Conservation (phyloP, 1,140 invertebrate genomes). For the Popillia japonica region DNA sequence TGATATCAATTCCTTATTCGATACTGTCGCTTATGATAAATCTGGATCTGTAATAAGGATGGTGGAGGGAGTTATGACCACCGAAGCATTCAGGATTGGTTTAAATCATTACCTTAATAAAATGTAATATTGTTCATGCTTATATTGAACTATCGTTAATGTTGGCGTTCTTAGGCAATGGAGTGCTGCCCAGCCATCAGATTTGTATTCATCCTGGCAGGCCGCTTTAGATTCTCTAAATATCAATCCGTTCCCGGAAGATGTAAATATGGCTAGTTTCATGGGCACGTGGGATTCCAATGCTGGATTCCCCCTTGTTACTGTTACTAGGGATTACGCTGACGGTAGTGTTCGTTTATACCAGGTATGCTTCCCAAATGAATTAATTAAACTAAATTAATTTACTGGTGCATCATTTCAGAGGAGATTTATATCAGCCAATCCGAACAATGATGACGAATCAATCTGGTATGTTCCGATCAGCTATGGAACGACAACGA, state of each 20-base stretch:
- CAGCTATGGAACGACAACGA: too few species aligned
- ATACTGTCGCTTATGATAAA: conserved; percentile 81
- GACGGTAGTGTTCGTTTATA: conserved; percentile 43
- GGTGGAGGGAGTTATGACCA: conserved; percentile 31
- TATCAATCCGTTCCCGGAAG: conserved; percentile 53
- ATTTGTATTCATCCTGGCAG: conserved; percentile 74
- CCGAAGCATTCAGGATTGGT: background rate
- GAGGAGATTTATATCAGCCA: too few species aligned
- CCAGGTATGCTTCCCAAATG: conserved; percentile 25
- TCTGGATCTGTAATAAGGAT: conserved; percentile 45
- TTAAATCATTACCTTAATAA: conserved; percentile 24
- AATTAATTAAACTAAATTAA: too few species aligned
- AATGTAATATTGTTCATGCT: conserved; percentile 12
- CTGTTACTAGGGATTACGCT: conserved; percentile 62
- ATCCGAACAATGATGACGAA: too few species aligned
- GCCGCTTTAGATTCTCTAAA: conserved; percentile 62
- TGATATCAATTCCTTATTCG: conserved; percentile 80
- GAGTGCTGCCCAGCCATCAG: conserved; percentile 68
- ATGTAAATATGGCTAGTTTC: conserved; percentile 61
- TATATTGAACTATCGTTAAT: background rate
- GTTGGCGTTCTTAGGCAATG: conserved; percentile 35
- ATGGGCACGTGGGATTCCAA: conserved; percentile 77
- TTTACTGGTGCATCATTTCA: too few species aligned
- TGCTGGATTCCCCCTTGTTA: conserved; percentile 73
- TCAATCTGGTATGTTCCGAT: too few species aligned